These are phyloP conservation scores for Erethizon dorsatum DNA, from an alignment of 2,797 vertebrate genomes.

Conservation along the genomic window DNA sequence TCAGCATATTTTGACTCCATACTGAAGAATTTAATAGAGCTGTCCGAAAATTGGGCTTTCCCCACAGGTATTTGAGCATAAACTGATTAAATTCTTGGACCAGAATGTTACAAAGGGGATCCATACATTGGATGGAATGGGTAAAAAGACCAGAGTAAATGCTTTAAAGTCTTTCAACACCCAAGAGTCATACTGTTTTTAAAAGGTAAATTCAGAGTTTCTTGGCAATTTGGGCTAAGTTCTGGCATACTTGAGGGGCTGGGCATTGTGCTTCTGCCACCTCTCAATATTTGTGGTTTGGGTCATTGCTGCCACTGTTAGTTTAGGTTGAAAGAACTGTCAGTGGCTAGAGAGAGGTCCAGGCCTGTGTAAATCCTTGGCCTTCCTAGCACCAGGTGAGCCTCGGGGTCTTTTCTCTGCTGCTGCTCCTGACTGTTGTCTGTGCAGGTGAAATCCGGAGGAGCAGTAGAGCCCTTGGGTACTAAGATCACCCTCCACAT, in stretches of 20 bases:
- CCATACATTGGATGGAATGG: not conserved
- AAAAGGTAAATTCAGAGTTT: slow-evolving; percentile 25
- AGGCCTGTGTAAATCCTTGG: not conserved
- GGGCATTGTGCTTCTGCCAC: not conserved
- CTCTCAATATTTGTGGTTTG: not conserved
- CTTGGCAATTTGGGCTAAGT: not conserved
- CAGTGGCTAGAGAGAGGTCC: not conserved
- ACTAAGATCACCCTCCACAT: slow-evolving; percentile 94
- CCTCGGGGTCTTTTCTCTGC: not conserved
- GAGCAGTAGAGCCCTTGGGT: slow-evolving; percentile 93
- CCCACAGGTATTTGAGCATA: not conserved
- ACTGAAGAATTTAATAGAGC: not conserved
- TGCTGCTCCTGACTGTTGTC: not conserved
- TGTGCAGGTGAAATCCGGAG: slow-evolving; percentile 96
- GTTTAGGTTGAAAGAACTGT: not conserved
- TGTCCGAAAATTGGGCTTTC: not conserved
- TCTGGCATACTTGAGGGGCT: not conserved
- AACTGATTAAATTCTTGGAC: slow-evolving; percentile 34
- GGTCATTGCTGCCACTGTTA: not conserved
- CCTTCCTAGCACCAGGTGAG: not conserved
- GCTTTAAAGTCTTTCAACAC: slow-evolving; percentile 2
- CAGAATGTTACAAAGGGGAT: not conserved
- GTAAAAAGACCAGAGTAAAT: not conserved
- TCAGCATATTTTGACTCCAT: not conserved
- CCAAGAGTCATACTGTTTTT: slow-evolving; percentile 7